Evolutionary conservation across 2,113 vertebrate genomes (phyloP), one percentile per base, ranked within the genome.

Genomic region (Cynopterus brachyotis): DNA sequence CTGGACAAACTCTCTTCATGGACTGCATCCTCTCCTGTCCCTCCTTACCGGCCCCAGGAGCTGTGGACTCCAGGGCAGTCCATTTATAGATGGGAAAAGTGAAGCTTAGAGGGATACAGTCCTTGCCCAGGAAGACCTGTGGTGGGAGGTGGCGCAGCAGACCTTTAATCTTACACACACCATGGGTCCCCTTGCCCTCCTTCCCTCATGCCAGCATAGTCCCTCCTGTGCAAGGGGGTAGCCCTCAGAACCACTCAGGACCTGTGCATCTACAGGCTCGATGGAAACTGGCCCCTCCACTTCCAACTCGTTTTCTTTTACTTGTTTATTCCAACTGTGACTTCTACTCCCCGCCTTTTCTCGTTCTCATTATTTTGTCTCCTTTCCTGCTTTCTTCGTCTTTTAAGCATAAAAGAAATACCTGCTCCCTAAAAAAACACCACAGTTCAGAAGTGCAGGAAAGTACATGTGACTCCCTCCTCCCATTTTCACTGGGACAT

Each of bases 161-260:
- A 64, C 24, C 30, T 26, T 50, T 13, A 32, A 35, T 24, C 50
- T 50, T 30, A 47, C 19, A 12, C 5, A 9, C 40, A 45, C n/a
- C 30, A 0, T 9, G 12, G 64, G 47, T 28, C 40, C n/a, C 12
- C 30, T 20, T 32, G 2, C 37, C 53, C 22, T 69, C 42, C 35
- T 53, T n/a, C 28, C 37, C 22, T 11, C 0, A 0, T 8, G 2
- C 69, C 60, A 60, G 12, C 0, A 2, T 11, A 79, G 30, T 45
- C 22, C 35, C 24, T 85, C 55, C 20, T 45, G 40, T 24, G 37
- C 26, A 13, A 53, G 19, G 2, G 9, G 10, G 22, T 15, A 50
- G 35, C 45, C 88, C 3, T 1, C 20, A 12, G 9, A 5, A 9
- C 12, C 30, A 59, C 42, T 12, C 15, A 50, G 53, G 59, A 42